These are phyloP conservation scores for Hydrotaea cyrtoneurina DNA, from an alignment of 2,888 invertebrate genomes.

Conservation along the genomic window DNA sequence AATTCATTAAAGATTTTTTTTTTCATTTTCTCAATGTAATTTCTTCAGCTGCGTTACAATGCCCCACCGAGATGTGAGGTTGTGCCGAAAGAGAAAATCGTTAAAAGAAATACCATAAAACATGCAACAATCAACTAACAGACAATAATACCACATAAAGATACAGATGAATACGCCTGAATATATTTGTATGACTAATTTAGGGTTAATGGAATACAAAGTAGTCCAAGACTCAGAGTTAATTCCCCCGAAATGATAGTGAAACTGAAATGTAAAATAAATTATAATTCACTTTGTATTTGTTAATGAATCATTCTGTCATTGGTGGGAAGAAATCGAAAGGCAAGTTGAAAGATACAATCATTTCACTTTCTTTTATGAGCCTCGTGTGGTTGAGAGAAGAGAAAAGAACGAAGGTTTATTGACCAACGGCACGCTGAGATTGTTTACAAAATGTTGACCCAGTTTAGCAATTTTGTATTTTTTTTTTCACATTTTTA, in stretches of 20 bases:
- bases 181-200: conserved; percentile 46
- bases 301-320: conserved; percentile 46
- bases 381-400: neutral
- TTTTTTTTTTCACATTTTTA: neutral
- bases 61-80: conserved; percentile 26
- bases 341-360: conserved; percentile 16
- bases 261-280: conserved; percentile 62
- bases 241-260: conserved; percentile 59
- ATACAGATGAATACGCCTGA: conserved; percentile 51
- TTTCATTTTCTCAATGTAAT: conserved; percentile 16
- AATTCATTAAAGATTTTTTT: conserved; percentile 30
- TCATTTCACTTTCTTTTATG: conserved; percentile 62
- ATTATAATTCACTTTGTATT: conserved; percentile 21
- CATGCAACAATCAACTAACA: neutral
- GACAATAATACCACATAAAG: conserved; percentile 47
- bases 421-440: neutral
- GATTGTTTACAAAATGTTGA: conserved; percentile 24
- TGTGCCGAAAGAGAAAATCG: conserved; percentile 56
- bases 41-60: neutral
- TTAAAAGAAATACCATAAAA: conserved; percentile 9
- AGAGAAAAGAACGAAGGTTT: conserved; percentile 30
- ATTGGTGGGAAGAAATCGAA: conserved; percentile 3
- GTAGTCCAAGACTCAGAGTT: conserved; percentile 23
- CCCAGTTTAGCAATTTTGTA: neutral
- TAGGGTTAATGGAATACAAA: conserved; percentile 56